These are phyloP conservation scores for Anarsia innoxiella DNA, from an alignment of 2,888 invertebrate genomes.

Conservation along the genomic window DNA sequence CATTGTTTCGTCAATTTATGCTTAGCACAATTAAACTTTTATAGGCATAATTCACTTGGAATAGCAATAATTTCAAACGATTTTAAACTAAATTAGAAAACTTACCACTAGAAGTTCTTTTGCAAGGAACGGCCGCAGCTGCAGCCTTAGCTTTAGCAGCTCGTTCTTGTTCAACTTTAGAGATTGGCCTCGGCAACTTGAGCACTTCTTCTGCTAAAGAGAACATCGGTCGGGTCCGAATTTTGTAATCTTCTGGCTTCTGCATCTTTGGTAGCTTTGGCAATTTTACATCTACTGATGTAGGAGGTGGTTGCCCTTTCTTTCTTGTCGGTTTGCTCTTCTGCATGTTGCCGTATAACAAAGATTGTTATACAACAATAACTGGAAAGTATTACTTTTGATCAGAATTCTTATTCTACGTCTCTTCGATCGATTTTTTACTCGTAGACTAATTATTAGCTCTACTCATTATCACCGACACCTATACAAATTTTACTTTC, in stretches of 20 bases:
- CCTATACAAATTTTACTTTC: no score
- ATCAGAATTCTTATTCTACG: no score
- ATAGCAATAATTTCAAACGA: no score
- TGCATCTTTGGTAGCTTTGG: constrained; percentile 8
- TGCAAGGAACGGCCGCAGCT: constrained; percentile 15
- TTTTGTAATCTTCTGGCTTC: constrained; percentile 5
- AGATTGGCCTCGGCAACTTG: constrained; percentile 3
- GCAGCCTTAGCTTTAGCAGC: constrained; percentile 24
- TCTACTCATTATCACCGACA: no score
- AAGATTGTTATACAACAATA: no score
- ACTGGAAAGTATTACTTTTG: no score
- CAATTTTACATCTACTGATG: constrained; percentile 51
- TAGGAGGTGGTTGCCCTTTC: constrained; percentile 48
- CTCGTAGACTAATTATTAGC: no score
- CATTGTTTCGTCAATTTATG: no score
- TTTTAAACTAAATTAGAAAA: no score
- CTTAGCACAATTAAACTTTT: no score
- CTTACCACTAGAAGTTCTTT: constrained; percentile 50
- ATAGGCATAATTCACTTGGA: no score
- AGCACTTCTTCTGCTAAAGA: constrained; percentile 4
- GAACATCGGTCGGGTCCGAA: constrained; percentile 2
- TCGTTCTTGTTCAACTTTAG: not conserved
- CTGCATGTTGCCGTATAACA: constrained; percentile 11
- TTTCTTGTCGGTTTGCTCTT: constrained; percentile 51
- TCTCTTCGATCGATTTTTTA: no score